Percentiles rank a stretch among this genome's conserved stretches.
Conservation (phyloP, 1,140 invertebrate genomes). For the Drosophila pallidifrons region DNA sequence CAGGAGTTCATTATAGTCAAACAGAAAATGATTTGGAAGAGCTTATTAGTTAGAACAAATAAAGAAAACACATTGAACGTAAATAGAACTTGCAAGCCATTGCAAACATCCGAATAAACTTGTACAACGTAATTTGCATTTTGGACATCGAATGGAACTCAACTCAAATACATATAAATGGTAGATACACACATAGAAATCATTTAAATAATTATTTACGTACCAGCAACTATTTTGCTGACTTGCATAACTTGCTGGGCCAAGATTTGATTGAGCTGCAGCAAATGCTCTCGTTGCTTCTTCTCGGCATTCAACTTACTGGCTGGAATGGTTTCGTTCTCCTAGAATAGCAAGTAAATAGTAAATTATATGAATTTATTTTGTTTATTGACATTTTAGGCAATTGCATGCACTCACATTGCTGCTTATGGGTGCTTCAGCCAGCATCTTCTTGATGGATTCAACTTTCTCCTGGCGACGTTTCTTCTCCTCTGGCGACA, state of each 20-base stretch:
- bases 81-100: conserved; percentile 74
- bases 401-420: conserved; percentile 70
- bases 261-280: conserved; percentile 95
- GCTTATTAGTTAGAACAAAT: conserved; percentile 64
- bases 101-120: conserved; percentile 49
- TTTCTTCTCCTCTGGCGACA: conserved; percentile 92
- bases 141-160: conserved; percentile 51
- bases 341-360: conserved; percentile 47
- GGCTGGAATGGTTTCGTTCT: conserved; percentile 81
- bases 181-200: conserved; percentile 8
- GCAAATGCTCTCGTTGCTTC: conserved; percentile 93
- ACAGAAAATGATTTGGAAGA: conserved; percentile 46
- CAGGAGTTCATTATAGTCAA: conserved; percentile 14
- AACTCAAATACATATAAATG: conserved; percentile 36
- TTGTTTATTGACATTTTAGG: no score
- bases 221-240: conserved; percentile 97
- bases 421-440: conserved; percentile 87
- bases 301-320: conserved; percentile 92
- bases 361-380: neutral
- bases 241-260: conserved; percentile 97
- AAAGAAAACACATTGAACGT: conserved; percentile 53
- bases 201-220: conserved; percentile 63
- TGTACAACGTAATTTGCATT: conserved; percentile 32
- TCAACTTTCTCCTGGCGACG: conserved; percentile 94
- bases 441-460: conserved; percentile 95